Evolutionary conservation across 1,140 invertebrate species (phyloP).

Genomic region (Eumeta japonica): DNA sequence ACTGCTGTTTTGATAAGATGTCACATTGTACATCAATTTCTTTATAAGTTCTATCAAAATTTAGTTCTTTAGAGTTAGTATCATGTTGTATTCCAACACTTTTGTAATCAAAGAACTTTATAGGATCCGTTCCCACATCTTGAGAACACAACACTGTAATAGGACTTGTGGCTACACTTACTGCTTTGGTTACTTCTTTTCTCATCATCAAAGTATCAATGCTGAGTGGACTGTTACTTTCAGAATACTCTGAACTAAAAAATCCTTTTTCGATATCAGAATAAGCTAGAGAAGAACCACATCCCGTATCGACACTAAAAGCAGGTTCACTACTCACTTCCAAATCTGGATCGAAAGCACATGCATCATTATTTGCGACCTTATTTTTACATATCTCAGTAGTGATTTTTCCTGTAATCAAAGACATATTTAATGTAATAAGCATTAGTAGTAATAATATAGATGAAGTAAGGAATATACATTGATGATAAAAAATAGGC

Average conservation of each 20-base stretch:
- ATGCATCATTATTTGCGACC: constrained; percentile 11
- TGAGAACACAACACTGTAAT: constrained; percentile 6
- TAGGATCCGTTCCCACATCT: constrained; percentile 17
- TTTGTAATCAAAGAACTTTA: no score
- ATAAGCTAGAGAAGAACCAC: constrained; percentile 36
- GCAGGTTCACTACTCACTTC: constrained; percentile 27
- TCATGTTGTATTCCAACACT: no score
- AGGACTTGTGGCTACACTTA: constrained; percentile 24
- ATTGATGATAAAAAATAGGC: no score
- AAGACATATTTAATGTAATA: no score
- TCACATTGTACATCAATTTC: no score
- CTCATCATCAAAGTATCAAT: constrained; percentile 7
- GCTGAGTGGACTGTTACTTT: constrained; percentile 14
- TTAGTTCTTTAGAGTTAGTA: no score
- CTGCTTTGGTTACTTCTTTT: constrained; percentile 10
- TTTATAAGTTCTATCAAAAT: no score
- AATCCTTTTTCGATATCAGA: constrained; percentile 39
- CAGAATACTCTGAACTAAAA: constrained; percentile 30
- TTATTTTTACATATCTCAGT: no score
- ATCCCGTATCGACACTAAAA: constrained; percentile 39
- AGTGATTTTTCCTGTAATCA: no score
- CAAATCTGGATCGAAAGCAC: constrained; percentile 16
- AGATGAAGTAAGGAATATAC: no score
- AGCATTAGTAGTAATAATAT: no score
- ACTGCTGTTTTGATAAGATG: no score